Evolutionary conservation across 2,797 vertebrate genomes (phyloP).

Genomic region (Chaunax sp.): DNA sequence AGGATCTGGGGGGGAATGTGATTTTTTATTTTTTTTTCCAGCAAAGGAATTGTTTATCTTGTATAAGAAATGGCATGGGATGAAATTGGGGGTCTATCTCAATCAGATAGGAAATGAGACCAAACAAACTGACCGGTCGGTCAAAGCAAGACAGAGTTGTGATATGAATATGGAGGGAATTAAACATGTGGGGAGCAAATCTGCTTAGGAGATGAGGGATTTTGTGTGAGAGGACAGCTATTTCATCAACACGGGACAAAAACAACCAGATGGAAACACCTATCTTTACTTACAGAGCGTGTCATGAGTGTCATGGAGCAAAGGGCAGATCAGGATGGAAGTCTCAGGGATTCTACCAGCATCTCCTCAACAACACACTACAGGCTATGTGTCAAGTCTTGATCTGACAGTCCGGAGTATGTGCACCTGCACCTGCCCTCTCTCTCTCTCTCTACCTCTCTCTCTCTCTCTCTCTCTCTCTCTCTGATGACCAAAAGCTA

Average conservation of each 20-base stretch:
- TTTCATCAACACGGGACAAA: slow-evolving; percentile 29
- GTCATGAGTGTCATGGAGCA: neutral
- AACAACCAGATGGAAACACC: slow-evolving; percentile 11
- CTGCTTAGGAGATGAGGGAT: slow-evolving; percentile 61
- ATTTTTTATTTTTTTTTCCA: slow-evolving; percentile 5
- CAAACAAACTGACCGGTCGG: slow-evolving; percentile 51
- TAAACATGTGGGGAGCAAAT: slow-evolving; percentile 62
- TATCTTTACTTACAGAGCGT: neutral
- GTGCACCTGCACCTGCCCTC: slow-evolving; percentile 32
- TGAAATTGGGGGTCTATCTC: slow-evolving; percentile 24
- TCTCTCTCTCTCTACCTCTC: neutral
- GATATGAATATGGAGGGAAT: slow-evolving; percentile 56
- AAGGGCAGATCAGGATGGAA: slow-evolving; percentile 5
- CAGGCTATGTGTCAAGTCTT: slow-evolving; percentile 2
- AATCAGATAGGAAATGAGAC: slow-evolving; percentile 52
- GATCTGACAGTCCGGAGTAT: slow-evolving; percentile 48
- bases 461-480: neutral
- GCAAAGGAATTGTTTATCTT: slow-evolving; percentile 59
- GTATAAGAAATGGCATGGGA: slow-evolving; percentile 50
- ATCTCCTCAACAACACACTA: slow-evolving; percentile 12
- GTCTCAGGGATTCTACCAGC: slow-evolving; percentile 17
- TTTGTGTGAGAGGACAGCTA: slow-evolving; percentile 26
- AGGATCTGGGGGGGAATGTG: slow-evolving; percentile 57
- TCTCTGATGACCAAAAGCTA: slow-evolving; percentile 7
- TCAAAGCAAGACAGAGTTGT: slow-evolving; percentile 46